Base-by-base conservation (phyloP, 2,113 vertebrate genomes). In the Trogon melanurus region DNA sequence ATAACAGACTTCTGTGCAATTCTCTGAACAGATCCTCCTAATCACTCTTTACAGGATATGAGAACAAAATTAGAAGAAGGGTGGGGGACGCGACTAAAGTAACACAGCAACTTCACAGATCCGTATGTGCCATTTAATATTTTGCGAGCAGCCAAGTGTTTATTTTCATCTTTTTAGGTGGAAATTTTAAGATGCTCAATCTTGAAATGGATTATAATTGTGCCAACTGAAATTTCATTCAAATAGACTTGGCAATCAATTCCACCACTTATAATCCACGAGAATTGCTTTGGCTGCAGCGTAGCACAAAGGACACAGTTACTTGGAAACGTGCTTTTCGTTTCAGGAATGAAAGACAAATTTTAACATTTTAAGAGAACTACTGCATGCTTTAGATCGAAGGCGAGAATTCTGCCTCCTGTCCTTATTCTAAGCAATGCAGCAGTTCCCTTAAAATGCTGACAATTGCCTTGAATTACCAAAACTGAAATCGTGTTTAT, bases 331-430 rank as follows among this genome's bases (percentile, higher is more conserved):
- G 45, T 5, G 38, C 76, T 94, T 96, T 88, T 71, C 67, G 90
- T 76, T 86, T 96, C 60, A 61, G 79, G 64, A 90, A 92, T 64
- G 72, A 87, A 90, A 95, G 64, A 65, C 57, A 86, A 93, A 94
- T 93, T 76, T 70, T 66, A 89, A 53, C 18, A 0, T 86, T 91
- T 91, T 85, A 95, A 93, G 90, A 88, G 72, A 95, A 89, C n/a
- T 57, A 41, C 62, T 71, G 64, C 23, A 62, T 41, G 92, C 78
- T 80, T 93, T 91, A 89, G 74, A 88, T 2, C 62, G 74, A 76
- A 93, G 80, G 54, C 0, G 0, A 85, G 84, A 89, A 82, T 83
- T 89, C 21, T 95, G 41, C 62, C 36, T 80, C 57, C 29, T 64
- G 44, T 45, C 56, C 93, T 87, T 73, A 56, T 66, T 60, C 67